Percentiles rank a stretch among this genome's conserved stretches.
phyloP scores from a whole-genome alignment of 2,797 vertebrate genomes.

The Peromyscus melanophrys region DNA sequence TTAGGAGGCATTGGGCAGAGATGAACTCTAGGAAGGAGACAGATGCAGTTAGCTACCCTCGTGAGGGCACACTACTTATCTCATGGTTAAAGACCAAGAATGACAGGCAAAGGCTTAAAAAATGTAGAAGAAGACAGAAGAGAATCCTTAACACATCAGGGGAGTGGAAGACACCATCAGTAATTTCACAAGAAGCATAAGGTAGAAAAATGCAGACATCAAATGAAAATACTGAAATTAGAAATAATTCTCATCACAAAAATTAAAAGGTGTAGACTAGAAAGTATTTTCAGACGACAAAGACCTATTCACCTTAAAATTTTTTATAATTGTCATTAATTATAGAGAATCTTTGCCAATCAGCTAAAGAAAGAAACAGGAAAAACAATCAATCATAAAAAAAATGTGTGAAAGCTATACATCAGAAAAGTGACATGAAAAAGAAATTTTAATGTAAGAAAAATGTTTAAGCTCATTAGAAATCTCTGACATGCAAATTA shows the following conservation, averaged over 20 bases:
- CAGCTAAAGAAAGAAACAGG: conserved; percentile 6
- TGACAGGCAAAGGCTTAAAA: not conserved
- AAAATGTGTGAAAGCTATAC: conserved; percentile 19
- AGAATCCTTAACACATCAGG: not conserved
- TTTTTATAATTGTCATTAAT: not conserved
- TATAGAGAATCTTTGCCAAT: not conserved
- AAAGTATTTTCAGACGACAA: conserved; percentile 45
- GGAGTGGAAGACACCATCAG: not conserved
- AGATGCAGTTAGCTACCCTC: not conserved
- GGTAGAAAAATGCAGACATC: not conserved
- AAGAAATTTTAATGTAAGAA: conserved; percentile 35
- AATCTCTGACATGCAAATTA: conserved; percentile 70
- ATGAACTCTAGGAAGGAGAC: not conserved
- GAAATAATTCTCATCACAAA: conserved; percentile 25
- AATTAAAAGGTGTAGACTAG: not conserved
- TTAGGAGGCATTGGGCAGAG: not conserved
- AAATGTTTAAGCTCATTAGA: conserved; percentile 56
- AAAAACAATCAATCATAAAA: conserved; percentile 17
- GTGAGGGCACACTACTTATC: not conserved
- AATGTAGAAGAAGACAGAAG: conserved; percentile 23
- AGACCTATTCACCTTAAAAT: not conserved
- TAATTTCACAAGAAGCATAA: not conserved
- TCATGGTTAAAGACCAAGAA: not conserved
- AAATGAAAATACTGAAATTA: conserved; percentile 48
- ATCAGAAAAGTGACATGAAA: conserved; percentile 37